A percentile compares a stretch with the other conserved stretches of the same genome.
phyloP scores from a whole-genome alignment of 2,888 invertebrate species.

The Ariolimax columbianus region DNA sequence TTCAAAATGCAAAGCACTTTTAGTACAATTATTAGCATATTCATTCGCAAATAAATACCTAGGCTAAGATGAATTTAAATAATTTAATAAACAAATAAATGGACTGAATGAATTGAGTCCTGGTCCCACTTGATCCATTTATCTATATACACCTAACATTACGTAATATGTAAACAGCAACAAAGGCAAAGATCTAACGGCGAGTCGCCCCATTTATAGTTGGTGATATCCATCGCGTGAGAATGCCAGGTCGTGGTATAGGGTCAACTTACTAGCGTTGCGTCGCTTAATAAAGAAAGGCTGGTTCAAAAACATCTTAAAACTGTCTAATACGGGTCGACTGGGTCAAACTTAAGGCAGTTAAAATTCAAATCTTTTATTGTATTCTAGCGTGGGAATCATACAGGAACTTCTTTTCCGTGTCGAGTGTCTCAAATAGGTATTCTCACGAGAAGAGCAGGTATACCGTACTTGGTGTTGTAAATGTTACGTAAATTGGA shows the following conservation, averaged over 20 bases:
- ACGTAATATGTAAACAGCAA: neutral
- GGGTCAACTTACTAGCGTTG: neutral
- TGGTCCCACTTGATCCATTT: no score
- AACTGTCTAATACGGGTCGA: conserved; percentile 7
- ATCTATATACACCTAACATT: neutral
- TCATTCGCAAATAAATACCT: no score
- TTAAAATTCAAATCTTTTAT: conserved; percentile 34
- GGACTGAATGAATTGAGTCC: no score
- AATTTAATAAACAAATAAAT: no score
- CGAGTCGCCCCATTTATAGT: neutral
- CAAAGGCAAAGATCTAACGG: neutral
- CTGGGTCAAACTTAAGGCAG: conserved; percentile 22
- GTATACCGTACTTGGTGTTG: conserved; percentile 1
- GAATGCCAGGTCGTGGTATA: neutral
- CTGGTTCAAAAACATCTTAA: neutral
- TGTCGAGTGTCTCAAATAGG: conserved; percentile 11
- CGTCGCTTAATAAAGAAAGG: conserved; percentile 9
- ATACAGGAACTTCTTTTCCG: conserved; percentile 23
- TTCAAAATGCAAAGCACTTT: no score
- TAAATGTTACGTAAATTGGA: neutral
- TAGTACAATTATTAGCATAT: no score
- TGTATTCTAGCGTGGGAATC: conserved; percentile 40
- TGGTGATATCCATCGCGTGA: neutral
- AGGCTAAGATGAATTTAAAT: no score
- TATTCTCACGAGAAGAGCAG: conserved; percentile 3